These are phyloP conservation scores for Drosophila insularis DNA, from an alignment of 1,140 invertebrate genomes.

Conservation along the genomic window DNA sequence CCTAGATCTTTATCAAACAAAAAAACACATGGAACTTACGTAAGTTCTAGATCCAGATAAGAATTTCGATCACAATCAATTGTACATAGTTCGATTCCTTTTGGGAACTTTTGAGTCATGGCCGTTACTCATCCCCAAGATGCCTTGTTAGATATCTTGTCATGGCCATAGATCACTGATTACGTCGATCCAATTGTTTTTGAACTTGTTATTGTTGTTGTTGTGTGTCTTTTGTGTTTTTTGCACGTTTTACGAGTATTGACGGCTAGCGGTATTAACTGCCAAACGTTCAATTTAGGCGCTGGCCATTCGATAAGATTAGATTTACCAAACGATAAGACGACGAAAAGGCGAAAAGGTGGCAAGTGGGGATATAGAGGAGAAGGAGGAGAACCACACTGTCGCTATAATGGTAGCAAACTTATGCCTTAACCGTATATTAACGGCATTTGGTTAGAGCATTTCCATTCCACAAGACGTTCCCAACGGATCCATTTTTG, in stretches of 20 bases:
- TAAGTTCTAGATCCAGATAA: background rate
- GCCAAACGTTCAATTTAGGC: conserved; percentile 43
- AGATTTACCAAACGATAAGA: conserved; percentile 35
- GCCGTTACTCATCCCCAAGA: conserved; percentile 35
- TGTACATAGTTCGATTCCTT: background rate
- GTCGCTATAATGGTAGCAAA: conserved; percentile 1
- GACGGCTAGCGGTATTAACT: background rate
- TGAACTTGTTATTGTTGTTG: conserved; percentile 13
- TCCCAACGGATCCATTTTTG: background rate
- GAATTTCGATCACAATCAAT: background rate
- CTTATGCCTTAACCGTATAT: conserved; percentile 8
- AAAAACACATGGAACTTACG: background rate
- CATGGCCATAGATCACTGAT: conserved; percentile 16
- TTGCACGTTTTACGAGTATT: background rate
- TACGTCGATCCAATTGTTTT: background rate
- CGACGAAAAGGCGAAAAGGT: conserved; percentile 16
- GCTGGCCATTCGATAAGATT: conserved; percentile 52
- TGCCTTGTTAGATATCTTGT: conserved; percentile 18
- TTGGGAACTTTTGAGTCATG: conserved; percentile 13
- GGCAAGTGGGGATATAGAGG: background rate
- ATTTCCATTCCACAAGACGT: conserved; percentile 27
- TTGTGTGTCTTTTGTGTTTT: background rate
- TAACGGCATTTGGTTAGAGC: conserved; percentile 30
- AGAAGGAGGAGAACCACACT: too few species aligned
- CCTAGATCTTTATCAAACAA: background rate